Percentiles rank a stretch among this genome's conserved stretches.
phyloP scores from a whole-genome alignment of 2,113 vertebrate species.

The Brachyhypopomus gauderio region DNA sequence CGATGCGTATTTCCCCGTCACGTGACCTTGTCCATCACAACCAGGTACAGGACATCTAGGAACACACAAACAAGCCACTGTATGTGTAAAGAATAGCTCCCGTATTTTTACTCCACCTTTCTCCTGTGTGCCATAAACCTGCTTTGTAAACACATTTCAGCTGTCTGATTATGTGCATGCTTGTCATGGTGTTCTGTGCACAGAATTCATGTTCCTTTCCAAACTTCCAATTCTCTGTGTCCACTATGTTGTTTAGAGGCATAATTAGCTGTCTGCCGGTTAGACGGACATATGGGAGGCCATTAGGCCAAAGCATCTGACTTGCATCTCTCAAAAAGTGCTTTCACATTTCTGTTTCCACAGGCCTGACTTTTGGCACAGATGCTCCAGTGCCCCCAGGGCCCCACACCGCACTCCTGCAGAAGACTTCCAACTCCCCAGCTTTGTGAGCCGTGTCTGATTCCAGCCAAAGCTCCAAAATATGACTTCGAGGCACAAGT shows the following conservation, averaged over 20 bases:
- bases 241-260: background rate
- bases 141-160: too few species aligned
- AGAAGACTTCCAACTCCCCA: background rate
- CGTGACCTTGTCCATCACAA: constrained; percentile 96
- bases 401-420: constrained; percentile 3
- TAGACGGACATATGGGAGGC: background rate
- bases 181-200: too few species aligned
- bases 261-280: constrained; percentile 2
- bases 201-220: too few species aligned
- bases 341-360: constrained; percentile 3
- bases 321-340: constrained; percentile 13
- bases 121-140: background rate
- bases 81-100: background rate
- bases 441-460: background rate
- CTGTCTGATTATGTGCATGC: too few species aligned
- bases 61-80: constrained; percentile 15
- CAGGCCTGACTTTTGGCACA: constrained; percentile 28
- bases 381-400: constrained; percentile 6
- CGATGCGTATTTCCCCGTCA: constrained; percentile 97
- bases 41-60: constrained; percentile 94
- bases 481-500: background rate
- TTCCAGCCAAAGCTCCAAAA: constrained; percentile 2
- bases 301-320: constrained; percentile 20
- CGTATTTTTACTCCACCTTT: background rate
- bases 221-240: background rate